These are phyloP conservation scores for Napeogenes sylphis DNA, from an alignment of 2,888 invertebrate species.

Conservation along the genomic window DNA sequence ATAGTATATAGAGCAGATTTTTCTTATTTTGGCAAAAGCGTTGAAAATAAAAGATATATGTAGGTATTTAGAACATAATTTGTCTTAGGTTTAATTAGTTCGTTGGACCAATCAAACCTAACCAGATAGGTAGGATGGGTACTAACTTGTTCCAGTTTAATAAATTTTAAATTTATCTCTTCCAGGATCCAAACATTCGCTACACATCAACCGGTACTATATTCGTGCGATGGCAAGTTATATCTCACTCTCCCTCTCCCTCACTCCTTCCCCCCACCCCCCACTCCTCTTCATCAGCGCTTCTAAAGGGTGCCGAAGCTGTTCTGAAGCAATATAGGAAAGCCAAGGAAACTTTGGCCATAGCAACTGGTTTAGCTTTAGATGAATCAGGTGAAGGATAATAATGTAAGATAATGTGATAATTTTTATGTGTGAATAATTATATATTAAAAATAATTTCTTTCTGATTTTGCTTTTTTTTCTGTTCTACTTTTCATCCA, in stretches of 20 bases:
- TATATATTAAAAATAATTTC: background rate
- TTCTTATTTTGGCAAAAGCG: too few relatives aligned
- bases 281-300: constrained; percentile 30
- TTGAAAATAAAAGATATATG: too few relatives aligned
- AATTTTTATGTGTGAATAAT: background rate
- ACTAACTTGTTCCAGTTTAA: too few relatives aligned
- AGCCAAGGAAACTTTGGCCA: constrained; percentile 53
- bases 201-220: constrained; percentile 47
- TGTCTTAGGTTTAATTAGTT: too few relatives aligned
- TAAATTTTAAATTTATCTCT: constrained; percentile 13
- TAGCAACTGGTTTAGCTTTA: constrained; percentile 45
- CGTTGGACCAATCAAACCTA: too few relatives aligned
- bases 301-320: constrained; percentile 56
- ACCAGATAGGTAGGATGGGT: too few relatives aligned
- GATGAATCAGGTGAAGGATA: constrained; percentile 18
- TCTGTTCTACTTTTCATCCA: too few relatives aligned
- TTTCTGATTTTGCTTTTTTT: too few relatives aligned
- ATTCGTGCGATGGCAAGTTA: constrained; percentile 45
- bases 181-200: constrained; percentile 50
- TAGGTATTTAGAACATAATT: too few relatives aligned
- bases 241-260: constrained; percentile 42
- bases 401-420: background rate
- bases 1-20: too few relatives aligned
- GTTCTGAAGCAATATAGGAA: constrained; percentile 53
- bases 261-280: constrained; percentile 15